Percentiles rank a stretch among this genome's conserved stretches.
Evolutionary conservation across 2,888 invertebrate species (phyloP).

Genomic region (Melinaea marsaeus): DNA sequence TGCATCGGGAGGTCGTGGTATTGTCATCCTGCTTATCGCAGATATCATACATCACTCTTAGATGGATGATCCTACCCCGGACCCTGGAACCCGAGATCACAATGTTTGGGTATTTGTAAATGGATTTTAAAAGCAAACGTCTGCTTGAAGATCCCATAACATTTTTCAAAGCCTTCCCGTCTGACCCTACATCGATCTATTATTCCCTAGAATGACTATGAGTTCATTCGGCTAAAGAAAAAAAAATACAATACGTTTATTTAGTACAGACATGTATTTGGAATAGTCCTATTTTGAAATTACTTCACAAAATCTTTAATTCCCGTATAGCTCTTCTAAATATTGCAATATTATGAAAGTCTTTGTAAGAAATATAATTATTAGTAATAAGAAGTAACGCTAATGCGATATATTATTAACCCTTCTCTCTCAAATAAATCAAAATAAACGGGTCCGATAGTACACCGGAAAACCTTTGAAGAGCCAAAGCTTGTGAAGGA

Average conservation of each 20-base stretch:
- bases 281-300: too few species aligned
- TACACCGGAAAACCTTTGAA: constrained; percentile 33
- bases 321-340: too few species aligned
- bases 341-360: too few species aligned
- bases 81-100: constrained; percentile 24
- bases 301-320: too few species aligned
- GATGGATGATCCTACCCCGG: constrained; percentile 51
- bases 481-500: constrained; percentile 54
- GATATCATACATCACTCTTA: constrained; percentile 59
- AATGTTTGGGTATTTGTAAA: constrained; percentile 50
- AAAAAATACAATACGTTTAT: background rate
- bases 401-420: constrained; percentile 12
- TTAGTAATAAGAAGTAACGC: background rate
- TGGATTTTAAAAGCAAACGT: constrained; percentile 52
- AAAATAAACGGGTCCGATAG: constrained; percentile 50
- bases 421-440: constrained; percentile 59
- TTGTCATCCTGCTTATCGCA: constrained; percentile 69
- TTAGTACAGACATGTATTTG: too few species aligned
- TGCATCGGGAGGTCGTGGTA: constrained; percentile 56
- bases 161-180: constrained; percentile 31
- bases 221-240: background rate
- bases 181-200: constrained; percentile 27
- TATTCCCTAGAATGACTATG: background rate
- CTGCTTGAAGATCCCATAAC: constrained; percentile 28
- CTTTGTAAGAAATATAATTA: too few species aligned